Conservation (phyloP, 2,888 invertebrate genomes). For the Mesochorus sp. region DNA sequence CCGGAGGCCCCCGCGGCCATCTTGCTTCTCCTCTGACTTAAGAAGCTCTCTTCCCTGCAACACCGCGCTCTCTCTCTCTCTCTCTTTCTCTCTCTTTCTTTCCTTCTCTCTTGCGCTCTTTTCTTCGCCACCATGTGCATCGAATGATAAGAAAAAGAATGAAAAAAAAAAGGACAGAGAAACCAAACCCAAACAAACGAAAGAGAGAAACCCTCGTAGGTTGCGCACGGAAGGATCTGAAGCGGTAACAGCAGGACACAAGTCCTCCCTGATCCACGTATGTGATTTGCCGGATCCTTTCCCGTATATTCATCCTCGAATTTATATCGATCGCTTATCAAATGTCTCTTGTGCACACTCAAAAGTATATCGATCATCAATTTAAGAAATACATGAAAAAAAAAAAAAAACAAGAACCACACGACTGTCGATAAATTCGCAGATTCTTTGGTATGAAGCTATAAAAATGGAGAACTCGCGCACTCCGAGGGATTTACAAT, state of each 20-base stretch:
- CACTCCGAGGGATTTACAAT: background rate
- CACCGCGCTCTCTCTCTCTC: conserved; percentile 55
- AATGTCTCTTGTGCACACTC: conserved; percentile 62
- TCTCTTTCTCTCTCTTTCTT: conserved; percentile 44
- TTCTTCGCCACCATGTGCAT: conserved; percentile 65
- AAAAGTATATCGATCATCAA: conserved; percentile 44
- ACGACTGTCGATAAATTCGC: conserved; percentile 37
- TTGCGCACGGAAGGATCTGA: conserved; percentile 62
- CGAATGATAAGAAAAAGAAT: conserved; percentile 60
- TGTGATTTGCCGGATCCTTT: conserved; percentile 38
- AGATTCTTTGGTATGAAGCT: conserved; percentile 50
- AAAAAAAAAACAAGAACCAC: background rate
- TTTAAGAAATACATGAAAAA: conserved; percentile 4
- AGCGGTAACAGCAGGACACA: conserved; percentile 58
- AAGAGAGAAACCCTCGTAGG: conserved; percentile 14
- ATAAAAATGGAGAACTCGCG: conserved; percentile 25
- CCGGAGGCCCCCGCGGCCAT: conserved; percentile 79
- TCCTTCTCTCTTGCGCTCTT: conserved; percentile 51
- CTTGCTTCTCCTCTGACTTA: conserved; percentile 78
- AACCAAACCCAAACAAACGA: conserved; percentile 42
- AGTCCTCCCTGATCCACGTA: background rate
- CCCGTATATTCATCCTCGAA: conserved; percentile 65
- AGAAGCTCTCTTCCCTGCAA: conserved; percentile 71
- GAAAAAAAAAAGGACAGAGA: conserved; percentile 50
- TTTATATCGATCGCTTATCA: conserved; percentile 80